Conservation (phyloP, 2,113 vertebrate species). For the Morone chrysops region DNA sequence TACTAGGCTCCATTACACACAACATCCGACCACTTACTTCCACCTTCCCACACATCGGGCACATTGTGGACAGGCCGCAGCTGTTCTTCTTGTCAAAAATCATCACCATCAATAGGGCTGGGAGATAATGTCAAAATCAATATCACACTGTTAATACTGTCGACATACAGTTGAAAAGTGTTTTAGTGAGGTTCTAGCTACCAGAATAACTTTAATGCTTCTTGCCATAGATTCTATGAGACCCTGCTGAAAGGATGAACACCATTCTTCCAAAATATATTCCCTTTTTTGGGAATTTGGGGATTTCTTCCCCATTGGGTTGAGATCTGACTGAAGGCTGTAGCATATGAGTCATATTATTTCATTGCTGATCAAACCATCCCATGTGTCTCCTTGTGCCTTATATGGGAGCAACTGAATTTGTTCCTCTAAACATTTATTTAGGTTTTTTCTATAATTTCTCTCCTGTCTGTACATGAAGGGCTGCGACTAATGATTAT, state of each 20-base stretch:
- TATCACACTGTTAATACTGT: background rate
- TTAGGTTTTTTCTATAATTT: too few species aligned
- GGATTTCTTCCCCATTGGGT: background rate
- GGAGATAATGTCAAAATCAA: background rate
- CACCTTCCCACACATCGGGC: slow-evolving; percentile 9
- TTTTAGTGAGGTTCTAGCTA: background rate
- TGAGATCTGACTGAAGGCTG: background rate
- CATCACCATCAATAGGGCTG: background rate
- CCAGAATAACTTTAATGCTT: background rate
- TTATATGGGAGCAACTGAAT: background rate
- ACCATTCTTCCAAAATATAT: background rate
- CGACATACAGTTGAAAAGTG: background rate
- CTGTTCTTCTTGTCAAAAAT: slow-evolving; percentile 17
- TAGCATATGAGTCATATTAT: too few species aligned
- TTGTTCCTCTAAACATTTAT: too few species aligned
- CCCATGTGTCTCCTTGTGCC: background rate
- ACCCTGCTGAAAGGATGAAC: background rate
- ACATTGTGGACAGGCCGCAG: background rate
- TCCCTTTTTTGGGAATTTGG: background rate
- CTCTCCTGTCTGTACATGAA: background rate
- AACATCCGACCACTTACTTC: slow-evolving; percentile 12
- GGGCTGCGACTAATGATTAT: too few species aligned
- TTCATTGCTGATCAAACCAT: background rate
- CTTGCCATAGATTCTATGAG: background rate
- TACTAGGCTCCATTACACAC: slow-evolving; percentile 24